Base-by-base conservation (phyloP, 2,888 invertebrate species). In the Sphaeridia pumilis region DNA sequence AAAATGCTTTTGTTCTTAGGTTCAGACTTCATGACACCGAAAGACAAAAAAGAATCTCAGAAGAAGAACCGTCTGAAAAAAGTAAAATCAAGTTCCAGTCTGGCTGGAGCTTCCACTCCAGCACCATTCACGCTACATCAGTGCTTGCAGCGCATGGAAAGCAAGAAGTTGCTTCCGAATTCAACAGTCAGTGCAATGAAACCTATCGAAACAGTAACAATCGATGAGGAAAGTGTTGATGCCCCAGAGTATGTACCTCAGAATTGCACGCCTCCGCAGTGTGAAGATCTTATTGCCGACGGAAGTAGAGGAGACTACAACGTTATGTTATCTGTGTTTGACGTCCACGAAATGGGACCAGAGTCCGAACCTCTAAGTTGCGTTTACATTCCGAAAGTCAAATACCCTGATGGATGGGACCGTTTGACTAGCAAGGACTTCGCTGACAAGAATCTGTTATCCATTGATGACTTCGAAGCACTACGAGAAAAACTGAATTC, bases 121-220 rank as follows among this genome's bases (percentile, higher is more conserved):
- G 20, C 38, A 5, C 7, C 12, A 4, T 36, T 10, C 12, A 52
- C 52, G 7, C 14, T 52, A 3, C 25, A 36, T 2, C 38, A 41
- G 21, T 52, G 41, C 34, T 14, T 52, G n/a, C 46, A 52, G 31
- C n/a, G 20, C 2, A 52, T 52, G 46, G 42, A 42, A 42, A 10
- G 3, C 1, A 52, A 47, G 25, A 52, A 42, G 25, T 20, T 17
- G 21, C 10, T 5, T 2, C 17, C 17, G 1, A 26, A 2, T 25
- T 26, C 24, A 24, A 25, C 22, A n/a, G 17, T 1, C 36, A 10
- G 22, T 41, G 17, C 49, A n/a, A 3, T 21, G 22, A 20, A 3
- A 5, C n/a, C n/a, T 24, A 17, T 41, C 22, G 46, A 52, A 41
- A 41, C 41, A 5, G 42, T 52, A 2, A 46, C 46, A 12, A 44